Percentiles rank a stretch among this genome's conserved stretches.
These are phyloP conservation scores for Eulimnadia texana DNA, from an alignment of 1,140 invertebrate genomes.

Conservation along the genomic window DNA sequence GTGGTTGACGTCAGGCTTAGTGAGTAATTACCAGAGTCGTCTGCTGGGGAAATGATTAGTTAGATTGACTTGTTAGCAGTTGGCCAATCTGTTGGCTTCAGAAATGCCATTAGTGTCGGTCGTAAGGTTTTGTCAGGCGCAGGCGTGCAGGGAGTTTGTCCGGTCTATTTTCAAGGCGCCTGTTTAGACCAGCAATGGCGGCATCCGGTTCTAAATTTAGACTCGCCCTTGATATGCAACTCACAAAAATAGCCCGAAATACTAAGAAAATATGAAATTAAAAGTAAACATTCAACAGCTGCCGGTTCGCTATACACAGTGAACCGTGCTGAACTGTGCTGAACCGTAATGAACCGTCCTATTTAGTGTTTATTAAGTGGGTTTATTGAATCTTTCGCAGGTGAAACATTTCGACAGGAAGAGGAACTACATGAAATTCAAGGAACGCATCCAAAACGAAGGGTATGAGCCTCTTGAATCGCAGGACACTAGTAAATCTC, in stretches of 20 bases:
- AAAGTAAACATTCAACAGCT: too few species aligned
- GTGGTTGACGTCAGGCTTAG: background rate
- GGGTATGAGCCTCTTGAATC: conserved; percentile 54
- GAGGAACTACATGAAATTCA: conserved; percentile 71
- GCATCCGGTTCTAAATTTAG: background rate
- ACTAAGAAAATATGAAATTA: too few species aligned
- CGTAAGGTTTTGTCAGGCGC: background rate
- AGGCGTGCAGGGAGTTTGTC: background rate
- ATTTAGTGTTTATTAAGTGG: background rate
- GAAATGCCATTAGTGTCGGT: background rate
- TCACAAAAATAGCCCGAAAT: background rate
- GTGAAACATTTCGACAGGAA: conserved; percentile 89
- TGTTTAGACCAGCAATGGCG: background rate
- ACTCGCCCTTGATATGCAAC: background rate
- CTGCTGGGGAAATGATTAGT: background rate
- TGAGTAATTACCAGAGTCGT: background rate
- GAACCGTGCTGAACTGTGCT: too few species aligned
- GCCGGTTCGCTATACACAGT: too few species aligned
- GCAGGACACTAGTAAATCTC: conserved; percentile 12
- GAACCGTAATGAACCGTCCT: too few species aligned
- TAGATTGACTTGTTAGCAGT: background rate
- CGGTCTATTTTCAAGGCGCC: background rate
- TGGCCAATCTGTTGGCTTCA: background rate
- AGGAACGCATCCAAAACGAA: conserved; percentile 67
- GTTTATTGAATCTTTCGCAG: conserved; percentile 28